Base-by-base conservation (phyloP, 1,140 invertebrate species). In the Colletes gigas region DNA sequence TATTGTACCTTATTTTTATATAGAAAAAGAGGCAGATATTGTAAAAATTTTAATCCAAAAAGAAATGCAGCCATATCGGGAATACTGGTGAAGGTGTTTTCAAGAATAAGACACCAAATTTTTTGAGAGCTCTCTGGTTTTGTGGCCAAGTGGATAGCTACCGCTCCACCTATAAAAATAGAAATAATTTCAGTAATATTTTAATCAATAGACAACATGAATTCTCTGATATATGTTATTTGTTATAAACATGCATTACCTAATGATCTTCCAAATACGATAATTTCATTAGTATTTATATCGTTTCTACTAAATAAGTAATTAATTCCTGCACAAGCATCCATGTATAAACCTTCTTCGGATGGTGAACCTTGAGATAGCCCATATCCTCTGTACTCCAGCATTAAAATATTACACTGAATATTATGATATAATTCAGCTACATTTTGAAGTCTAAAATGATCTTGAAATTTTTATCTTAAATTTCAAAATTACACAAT, bases 11-110 rank as follows among this genome's bases (percentile, higher is more conserved):
- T 97, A 93, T 97, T 98, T 94, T 98, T 98, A 91, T 97, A 97
- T 89, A 95, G 96, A 91, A 96, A 94, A 83, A 95, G 92, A 83
- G 97, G 97, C 82, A 98, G 91, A 92, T 96, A 96, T 79, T 95
- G 94, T 59, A 97, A 90, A 88, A 96, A 94, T 91, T 94, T 95
- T 93, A 95, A 96, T 88, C 96, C 95, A 54, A 97, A 93, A 78
- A 97, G 93, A 67, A 96, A 94, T 86, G 95, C 94, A n/a, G 97
- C 97, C 96, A 99, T 98, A 83, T 98, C 97, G 44, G 97, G 97
- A 92, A 99, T 97, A 90, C 97, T 98, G 10, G 98, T 98, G 90
- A 99, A 99, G 59, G 98, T 98, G 91, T 99, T 99, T 93, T 99
- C 98, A 47, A 99, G 94, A 84, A 99, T 95, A 82, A 98, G 92